Percentiles rank a stretch among this genome's conserved stretches.
phyloP scores from a whole-genome alignment of 2,113 vertebrate species.

The Oryzias javanicus region DNA sequence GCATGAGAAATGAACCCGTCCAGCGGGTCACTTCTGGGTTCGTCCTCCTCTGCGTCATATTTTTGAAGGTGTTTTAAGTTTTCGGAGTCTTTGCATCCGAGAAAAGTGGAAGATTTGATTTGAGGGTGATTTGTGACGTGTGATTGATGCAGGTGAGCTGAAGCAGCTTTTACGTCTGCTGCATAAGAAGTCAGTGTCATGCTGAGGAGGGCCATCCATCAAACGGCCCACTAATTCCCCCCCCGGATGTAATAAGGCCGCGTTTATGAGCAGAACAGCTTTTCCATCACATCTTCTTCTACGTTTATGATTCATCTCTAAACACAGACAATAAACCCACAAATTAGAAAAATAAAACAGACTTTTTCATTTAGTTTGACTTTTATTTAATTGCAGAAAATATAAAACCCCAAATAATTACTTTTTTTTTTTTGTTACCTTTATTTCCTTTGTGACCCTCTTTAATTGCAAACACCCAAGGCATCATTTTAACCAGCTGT shows the following conservation, averaged over 20 bases:
- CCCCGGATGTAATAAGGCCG: constrained; percentile 57
- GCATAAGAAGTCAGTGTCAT: constrained; percentile 57
- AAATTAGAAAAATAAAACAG: too few species aligned
- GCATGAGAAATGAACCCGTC: constrained; percentile 29
- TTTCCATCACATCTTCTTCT: constrained; percentile 13
- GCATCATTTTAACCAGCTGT: too few species aligned
- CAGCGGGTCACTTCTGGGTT: constrained; percentile 1
- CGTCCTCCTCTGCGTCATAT: neutral
- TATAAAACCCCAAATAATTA: too few species aligned
- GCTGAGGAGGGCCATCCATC: constrained; percentile 62
- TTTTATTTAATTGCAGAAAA: too few species aligned
- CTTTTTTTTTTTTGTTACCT: too few species aligned
- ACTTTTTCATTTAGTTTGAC: too few species aligned
- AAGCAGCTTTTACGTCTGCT: constrained; percentile 50
- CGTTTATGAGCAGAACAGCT: constrained; percentile 36
- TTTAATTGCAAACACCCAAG: too few species aligned
- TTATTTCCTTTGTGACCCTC: too few species aligned
- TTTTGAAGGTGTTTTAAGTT: neutral
- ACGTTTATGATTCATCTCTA: too few species aligned
- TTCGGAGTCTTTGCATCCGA: neutral
- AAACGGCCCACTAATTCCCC: constrained; percentile 62
- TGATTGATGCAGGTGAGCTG: constrained; percentile 55
- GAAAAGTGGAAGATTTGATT: too few species aligned
- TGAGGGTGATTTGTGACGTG: constrained; percentile 2
- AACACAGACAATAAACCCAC: too few species aligned